Conservation (phyloP, 2,797 vertebrate genomes). For the Linurgus olivaceus region DNA sequence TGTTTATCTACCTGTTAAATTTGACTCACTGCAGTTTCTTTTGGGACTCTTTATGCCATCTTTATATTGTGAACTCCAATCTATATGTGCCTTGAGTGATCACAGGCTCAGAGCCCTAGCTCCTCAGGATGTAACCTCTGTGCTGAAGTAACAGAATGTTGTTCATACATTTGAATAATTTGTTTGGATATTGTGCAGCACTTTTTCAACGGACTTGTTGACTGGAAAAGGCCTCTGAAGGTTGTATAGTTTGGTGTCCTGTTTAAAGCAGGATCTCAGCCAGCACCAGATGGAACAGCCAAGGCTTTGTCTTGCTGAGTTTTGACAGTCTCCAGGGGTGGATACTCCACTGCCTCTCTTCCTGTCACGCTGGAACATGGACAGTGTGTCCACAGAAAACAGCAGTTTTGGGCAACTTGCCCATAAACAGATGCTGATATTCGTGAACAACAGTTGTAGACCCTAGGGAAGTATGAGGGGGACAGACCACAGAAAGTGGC, state of each 20-base stretch:
- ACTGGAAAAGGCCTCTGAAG: background rate
- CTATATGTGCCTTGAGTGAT: background rate
- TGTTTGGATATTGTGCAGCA: background rate
- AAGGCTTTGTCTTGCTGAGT: background rate
- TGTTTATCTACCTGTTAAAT: background rate
- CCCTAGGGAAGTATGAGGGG: background rate
- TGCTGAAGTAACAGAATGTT: background rate
- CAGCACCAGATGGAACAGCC: background rate
- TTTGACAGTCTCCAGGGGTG: background rate
- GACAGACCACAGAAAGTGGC: background rate
- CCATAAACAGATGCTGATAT: background rate
- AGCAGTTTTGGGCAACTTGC: background rate
- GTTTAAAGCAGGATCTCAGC: background rate
- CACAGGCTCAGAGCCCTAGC: background rate
- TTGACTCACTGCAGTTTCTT: background rate
- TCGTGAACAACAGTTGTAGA: background rate
- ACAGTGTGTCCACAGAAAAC: background rate
- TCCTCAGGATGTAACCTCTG: background rate
- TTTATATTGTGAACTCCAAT: background rate
- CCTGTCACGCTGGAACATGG: accelerated
- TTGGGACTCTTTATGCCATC: background rate
- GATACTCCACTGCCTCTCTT: background rate
- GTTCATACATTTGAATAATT: background rate
- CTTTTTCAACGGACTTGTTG: background rate
- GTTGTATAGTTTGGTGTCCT: background rate